Percentiles rank a stretch among this genome's conserved stretches.
phyloP scores from a whole-genome alignment of 2,797 vertebrate genomes.

The Myiothlypis coronata region DNA sequence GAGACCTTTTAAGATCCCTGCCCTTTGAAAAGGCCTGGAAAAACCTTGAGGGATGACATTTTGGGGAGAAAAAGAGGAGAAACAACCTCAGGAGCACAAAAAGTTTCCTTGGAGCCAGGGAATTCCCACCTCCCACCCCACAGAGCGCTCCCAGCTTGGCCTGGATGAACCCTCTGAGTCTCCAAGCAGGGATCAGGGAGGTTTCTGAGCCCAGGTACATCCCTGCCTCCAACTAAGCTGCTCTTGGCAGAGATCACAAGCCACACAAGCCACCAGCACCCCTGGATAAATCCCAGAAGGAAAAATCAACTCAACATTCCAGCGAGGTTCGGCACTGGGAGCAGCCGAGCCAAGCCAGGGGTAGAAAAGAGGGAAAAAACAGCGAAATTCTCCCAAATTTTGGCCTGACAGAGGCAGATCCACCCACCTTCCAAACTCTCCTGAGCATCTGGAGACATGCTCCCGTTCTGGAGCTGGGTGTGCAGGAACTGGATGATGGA shows the following conservation, averaged over 20 bases:
- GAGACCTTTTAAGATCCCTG: neutral
- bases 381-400: rapidly evolving
- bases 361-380: rapidly evolving
- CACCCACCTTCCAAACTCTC: neutral
- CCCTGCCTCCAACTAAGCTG: neutral
- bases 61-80: rapidly evolving
- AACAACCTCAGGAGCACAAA: neutral
- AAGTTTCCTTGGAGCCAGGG: rapidly evolving
- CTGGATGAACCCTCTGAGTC: neutral
- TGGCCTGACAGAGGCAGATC: rapidly evolving
- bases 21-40: neutral
- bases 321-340: neutral
- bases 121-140: neutral
- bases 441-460: conserved; percentile 72
- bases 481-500: conserved; percentile 95
- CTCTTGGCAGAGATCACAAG: neutral
- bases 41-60: rapidly evolving
- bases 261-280: neutral
- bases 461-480: conserved; percentile 84
- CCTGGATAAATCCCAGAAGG: neutral
- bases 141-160: neutral
- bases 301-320: neutral
- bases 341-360: neutral
- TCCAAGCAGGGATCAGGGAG: neutral
- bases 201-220: neutral